Percentiles rank a stretch among this genome's conserved stretches.
phyloP scores from a whole-genome alignment of 2,888 invertebrate species.

The Trachelus tabidus region DNA sequence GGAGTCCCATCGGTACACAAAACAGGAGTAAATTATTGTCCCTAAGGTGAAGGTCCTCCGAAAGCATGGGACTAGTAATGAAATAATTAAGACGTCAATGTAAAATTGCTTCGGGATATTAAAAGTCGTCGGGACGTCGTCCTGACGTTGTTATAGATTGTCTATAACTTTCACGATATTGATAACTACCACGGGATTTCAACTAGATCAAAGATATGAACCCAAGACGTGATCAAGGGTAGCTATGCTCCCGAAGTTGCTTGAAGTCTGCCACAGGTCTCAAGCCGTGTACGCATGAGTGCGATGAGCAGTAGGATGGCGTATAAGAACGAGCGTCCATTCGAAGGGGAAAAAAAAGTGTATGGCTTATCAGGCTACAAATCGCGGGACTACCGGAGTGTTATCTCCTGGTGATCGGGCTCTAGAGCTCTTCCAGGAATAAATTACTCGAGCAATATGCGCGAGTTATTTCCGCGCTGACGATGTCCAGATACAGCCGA shows the following conservation, averaged over 20 bases:
- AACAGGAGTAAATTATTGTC: neutral
- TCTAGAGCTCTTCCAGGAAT: slow-evolving; percentile 4
- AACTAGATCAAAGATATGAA: neutral
- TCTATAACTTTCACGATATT: neutral
- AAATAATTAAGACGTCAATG: neutral
- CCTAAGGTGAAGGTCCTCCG: neutral
- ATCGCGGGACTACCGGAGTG: slow-evolving; percentile 8
- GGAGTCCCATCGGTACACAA: neutral
- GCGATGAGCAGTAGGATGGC: neutral
- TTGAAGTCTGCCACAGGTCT: neutral
- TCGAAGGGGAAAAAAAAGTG: neutral
- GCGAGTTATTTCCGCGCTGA: slow-evolving; percentile 19
- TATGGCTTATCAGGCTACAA: slow-evolving; percentile 9
- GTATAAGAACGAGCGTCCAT: neutral
- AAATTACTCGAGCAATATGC: slow-evolving; percentile 22
- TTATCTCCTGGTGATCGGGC: slow-evolving; percentile 12
- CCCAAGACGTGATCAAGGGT: neutral
- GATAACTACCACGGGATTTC: neutral
- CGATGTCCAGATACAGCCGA: slow-evolving; percentile 16
- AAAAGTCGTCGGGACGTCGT: neutral
- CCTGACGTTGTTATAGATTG: neutral
- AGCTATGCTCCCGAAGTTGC: neutral
- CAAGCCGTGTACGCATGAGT: neutral
- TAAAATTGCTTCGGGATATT: neutral
- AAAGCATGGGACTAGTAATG: neutral